These are phyloP conservation scores for Agrotis ipsilon DNA, from an alignment of 2,888 invertebrate species.

Conservation along the genomic window DNA sequence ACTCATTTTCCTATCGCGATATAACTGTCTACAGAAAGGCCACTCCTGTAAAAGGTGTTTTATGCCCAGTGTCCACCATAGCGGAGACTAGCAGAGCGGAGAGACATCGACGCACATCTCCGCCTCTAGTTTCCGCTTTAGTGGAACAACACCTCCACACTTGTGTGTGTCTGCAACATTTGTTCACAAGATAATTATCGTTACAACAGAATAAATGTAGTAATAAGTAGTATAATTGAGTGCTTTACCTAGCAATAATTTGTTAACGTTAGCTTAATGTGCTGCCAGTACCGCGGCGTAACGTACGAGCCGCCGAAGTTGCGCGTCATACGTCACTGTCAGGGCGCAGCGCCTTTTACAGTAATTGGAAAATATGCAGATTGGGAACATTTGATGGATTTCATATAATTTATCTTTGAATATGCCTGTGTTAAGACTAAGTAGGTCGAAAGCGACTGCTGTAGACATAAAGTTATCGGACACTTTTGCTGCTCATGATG, in stretches of 20 bases:
- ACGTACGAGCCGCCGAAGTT: background rate
- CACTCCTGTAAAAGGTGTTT: too few relatives aligned
- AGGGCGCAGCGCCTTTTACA: conserved; percentile 24
- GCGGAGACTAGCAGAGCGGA: too few relatives aligned
- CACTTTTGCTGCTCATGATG: background rate
- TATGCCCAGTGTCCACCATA: too few relatives aligned
- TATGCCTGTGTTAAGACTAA: background rate
- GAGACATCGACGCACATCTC: too few relatives aligned
- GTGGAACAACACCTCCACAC: background rate
- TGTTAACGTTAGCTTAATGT: conserved; percentile 33
- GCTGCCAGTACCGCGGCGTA: background rate
- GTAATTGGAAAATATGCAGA: conserved; percentile 30
- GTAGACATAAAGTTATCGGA: background rate
- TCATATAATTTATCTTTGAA: conserved; percentile 3
- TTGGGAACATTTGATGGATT: conserved; percentile 16
- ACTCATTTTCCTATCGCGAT: background rate
- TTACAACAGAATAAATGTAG: conserved; percentile 14
- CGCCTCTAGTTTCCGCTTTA: too few relatives aligned
- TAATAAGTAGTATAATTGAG: conserved; percentile 50
- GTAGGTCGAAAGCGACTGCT: background rate
- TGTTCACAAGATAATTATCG: background rate
- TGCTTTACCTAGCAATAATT: conserved; percentile 57
- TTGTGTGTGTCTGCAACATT: background rate
- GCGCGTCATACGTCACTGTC: conserved; percentile 22
- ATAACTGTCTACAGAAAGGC: background rate